Percentiles rank a stretch among this genome's conserved stretches.
Conservation (phyloP, 1,140 invertebrate species). For the Caenorhabditis tropicalis region DNA sequence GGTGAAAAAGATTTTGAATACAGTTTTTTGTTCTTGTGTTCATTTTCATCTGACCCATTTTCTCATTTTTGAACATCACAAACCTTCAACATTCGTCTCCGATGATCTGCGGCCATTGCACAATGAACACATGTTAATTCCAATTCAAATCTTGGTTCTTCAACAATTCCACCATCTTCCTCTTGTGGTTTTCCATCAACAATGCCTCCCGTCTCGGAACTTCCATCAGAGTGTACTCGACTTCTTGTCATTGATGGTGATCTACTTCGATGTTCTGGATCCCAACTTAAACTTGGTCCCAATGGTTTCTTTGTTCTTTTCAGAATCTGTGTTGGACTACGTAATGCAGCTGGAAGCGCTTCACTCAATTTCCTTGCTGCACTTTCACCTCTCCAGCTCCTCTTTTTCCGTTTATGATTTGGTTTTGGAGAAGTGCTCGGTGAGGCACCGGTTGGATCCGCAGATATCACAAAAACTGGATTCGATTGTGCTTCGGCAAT, state of each 20-base stretch:
- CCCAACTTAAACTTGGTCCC: slow-evolving; percentile 69
- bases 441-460: slow-evolving; percentile 1
- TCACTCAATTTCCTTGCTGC: slow-evolving; percentile 46
- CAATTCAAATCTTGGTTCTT: slow-evolving; percentile 46
- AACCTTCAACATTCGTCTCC: slow-evolving; percentile 37
- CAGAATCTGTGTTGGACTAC: slow-evolving; percentile 36
- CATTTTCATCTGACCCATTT: background rate
- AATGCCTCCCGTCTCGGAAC: slow-evolving; percentile 45
- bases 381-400: slow-evolving; percentile 45
- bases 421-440: slow-evolving; percentile 36
- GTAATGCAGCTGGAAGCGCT: slow-evolving; percentile 41
- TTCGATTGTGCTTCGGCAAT: slow-evolving; percentile 39
- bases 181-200: slow-evolving; percentile 53
- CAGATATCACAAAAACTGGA: background rate
- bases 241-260: slow-evolving; percentile 60
- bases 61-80: too few species aligned
- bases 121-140: slow-evolving; percentile 57
- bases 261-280: slow-evolving; percentile 66
- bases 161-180: slow-evolving; percentile 38
- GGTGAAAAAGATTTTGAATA: background rate
- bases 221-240: slow-evolving; percentile 70
- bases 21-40: too few species aligned
- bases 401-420: background rate
- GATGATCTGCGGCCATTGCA: slow-evolving; percentile 61
- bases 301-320: slow-evolving; percentile 63